A percentile compares a stretch with the other conserved stretches of the same genome.
Evolutionary conservation across 2,113 vertebrate species (phyloP).

Genomic region (Pandion haliaetus): DNA sequence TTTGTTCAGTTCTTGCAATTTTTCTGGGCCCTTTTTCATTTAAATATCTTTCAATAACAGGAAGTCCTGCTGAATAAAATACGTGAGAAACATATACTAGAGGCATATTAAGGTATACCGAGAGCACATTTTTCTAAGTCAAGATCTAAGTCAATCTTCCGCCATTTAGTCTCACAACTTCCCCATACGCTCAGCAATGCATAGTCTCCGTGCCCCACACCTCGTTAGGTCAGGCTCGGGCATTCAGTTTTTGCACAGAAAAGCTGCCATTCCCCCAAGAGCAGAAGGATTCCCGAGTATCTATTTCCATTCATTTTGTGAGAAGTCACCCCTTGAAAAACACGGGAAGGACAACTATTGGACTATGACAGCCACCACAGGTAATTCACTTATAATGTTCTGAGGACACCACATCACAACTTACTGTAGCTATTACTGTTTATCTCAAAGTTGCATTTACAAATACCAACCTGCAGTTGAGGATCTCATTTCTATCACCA

Average conservation of each 20-base stretch:
- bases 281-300: not conserved
- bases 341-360: not conserved
- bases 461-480: not conserved
- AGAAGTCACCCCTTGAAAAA: not conserved
- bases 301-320: not conserved
- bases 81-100: not conserved
- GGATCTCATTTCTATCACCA: not conserved
- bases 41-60: not conserved
- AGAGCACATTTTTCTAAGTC: not conserved
- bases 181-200: not conserved
- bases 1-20: not conserved
- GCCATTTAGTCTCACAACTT: not conserved
- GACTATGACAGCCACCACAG: not conserved
- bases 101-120: not conserved
- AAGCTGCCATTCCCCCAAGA: not conserved
- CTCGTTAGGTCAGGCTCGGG: fast-evolving
- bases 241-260: not conserved
- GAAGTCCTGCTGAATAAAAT: slow-evolving; percentile 1
- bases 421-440: not conserved
- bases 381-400: not conserved
- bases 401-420: not conserved
- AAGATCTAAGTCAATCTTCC: not conserved
- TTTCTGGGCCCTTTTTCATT: not conserved
- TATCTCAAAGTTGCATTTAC: not conserved
- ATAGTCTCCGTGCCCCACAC: fast-evolving